These are phyloP conservation scores for Brienomyrus longianalis DNA, from an alignment of 2,113 vertebrate genomes.

Conservation along the genomic window DNA sequence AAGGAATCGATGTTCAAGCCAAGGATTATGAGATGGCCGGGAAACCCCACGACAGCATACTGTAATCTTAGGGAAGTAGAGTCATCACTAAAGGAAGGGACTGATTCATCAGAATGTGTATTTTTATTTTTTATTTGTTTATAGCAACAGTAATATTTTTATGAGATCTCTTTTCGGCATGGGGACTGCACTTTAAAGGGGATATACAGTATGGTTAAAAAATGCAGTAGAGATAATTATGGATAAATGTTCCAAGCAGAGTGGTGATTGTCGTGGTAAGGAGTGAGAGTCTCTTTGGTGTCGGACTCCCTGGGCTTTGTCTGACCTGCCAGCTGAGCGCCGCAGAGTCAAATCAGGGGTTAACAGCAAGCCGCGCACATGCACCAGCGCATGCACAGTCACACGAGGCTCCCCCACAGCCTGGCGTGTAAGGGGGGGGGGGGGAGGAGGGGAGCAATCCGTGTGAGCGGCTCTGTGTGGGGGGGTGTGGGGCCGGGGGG, in stretches of 20 bases:
- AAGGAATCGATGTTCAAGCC: neutral
- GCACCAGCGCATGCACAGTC: neutral
- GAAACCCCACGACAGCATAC: neutral
- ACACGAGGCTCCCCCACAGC: neutral
- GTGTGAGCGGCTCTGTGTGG: too few species aligned
- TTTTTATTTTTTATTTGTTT: neutral
- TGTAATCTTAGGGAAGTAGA: neutral
- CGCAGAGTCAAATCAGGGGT: neutral
- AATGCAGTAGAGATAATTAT: neutral
- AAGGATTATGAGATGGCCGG: neutral
- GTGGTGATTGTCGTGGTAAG: neutral
- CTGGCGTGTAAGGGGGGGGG: constrained; percentile 13
- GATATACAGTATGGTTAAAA: neutral
- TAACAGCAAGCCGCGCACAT: neutral
- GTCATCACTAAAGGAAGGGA: neutral
- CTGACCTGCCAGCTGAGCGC: neutral
- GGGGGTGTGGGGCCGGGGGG: too few species aligned
- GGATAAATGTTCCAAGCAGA: neutral
- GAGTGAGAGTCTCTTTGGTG: neutral
- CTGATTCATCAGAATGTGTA: neutral
- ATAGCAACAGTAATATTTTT: neutral
- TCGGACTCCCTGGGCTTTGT: neutral
- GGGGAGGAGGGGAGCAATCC: neutral
- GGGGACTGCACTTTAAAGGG: neutral
- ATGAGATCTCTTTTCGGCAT: neutral